Evolutionary conservation across 2,888 invertebrate species (phyloP), one percentile per base, ranked within the genome.

Genomic region (Yponomeuta sedellus): DNA sequence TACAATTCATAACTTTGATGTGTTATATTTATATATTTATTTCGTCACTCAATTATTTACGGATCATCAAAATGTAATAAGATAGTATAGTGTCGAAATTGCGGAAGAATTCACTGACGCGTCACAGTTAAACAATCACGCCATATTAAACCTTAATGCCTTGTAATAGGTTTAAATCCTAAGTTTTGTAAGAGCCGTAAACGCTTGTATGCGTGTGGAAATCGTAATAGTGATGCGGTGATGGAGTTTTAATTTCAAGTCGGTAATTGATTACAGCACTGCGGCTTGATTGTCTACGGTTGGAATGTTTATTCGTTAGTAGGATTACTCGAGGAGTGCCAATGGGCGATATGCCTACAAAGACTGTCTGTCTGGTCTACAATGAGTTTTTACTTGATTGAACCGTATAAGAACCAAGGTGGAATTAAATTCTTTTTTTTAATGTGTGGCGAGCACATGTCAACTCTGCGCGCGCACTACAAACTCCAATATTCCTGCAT

Each of bases 81-180:
- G 34, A 8, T 34, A 34, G 16, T 52, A 52, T 52, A 52, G 44
- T 52, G 44, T 52, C 44, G 44, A 52, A 52, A 52, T 12, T 16
- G 44, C 44, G 44, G 44, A 44, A 44, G 44, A 52, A 52, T 52
- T 52, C 44, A 52, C 44, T 52, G 44, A 52, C 16, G 44, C 44
- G 16, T 52, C 44, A 52, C 44, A 2, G 16, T 52, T 52, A 16
- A 52, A 16, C 16, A 52, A 52, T 16, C 44, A 16, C 3, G 16
- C 12, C 16, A 52, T 52, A 16, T 3, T 52, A 8, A 52, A 16
- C 44, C 44, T 12, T 52, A 52, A 0, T 16, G 16, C 44, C 16
- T 52, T 52, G 44, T 52, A 52, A 52, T 52, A 52, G 16, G 44
- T 16, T 10, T 2, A 10, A 44, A 44, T 3, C 2, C n/a, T n/a